phyloP scores from a whole-genome alignment of 2,888 invertebrate genomes.

The Cephus runcator region DNA sequence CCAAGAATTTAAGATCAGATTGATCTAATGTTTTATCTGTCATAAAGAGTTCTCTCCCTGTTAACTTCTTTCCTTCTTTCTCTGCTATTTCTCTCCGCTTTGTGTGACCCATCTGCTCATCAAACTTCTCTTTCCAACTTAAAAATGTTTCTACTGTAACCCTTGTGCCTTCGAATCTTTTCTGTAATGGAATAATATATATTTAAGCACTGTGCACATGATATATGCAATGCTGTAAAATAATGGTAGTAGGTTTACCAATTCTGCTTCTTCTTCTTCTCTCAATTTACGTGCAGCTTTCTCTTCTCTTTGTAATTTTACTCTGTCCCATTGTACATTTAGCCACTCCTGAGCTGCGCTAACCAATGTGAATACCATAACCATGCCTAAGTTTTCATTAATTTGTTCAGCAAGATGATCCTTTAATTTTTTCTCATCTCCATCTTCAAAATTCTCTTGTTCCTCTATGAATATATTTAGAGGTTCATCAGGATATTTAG shows the following conservation, averaged over 20 bases:
- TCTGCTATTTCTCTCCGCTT: conserved; percentile 78
- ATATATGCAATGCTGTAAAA: not conserved
- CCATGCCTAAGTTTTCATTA: conserved; percentile 93
- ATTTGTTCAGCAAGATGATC: conserved; percentile 77
- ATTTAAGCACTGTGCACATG: not conserved
- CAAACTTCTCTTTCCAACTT: conserved; percentile 94
- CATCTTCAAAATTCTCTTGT: conserved; percentile 80
- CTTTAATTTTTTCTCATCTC: conserved; percentile 73
- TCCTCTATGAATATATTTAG: conserved; percentile 84
- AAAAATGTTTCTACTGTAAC: conserved; percentile 96
- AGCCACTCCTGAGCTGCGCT: conserved; percentile 94
- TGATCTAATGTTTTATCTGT: conserved; percentile 92
- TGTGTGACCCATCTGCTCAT: conserved; percentile 84
- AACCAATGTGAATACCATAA: conserved; percentile 96
- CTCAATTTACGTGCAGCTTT: conserved; percentile 74
- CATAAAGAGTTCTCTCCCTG: conserved; percentile 94
- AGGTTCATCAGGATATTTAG: conserved; percentile 89
- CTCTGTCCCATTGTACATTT: conserved; percentile 84
- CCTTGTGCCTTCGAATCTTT: conserved; percentile 94
- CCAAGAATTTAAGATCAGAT: conserved; percentile 95
- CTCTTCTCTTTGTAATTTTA: conserved; percentile 79
- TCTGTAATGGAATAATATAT: conserved; percentile 68
- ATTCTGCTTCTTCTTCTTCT: conserved; percentile 89
- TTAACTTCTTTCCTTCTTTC: conserved; percentile 83
- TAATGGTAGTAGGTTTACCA: conserved; percentile 67